Evolutionary conservation across 2,888 invertebrate species (phyloP), one percentile per base, ranked within the genome.

Genomic region (Malthinus flaveolus): DNA sequence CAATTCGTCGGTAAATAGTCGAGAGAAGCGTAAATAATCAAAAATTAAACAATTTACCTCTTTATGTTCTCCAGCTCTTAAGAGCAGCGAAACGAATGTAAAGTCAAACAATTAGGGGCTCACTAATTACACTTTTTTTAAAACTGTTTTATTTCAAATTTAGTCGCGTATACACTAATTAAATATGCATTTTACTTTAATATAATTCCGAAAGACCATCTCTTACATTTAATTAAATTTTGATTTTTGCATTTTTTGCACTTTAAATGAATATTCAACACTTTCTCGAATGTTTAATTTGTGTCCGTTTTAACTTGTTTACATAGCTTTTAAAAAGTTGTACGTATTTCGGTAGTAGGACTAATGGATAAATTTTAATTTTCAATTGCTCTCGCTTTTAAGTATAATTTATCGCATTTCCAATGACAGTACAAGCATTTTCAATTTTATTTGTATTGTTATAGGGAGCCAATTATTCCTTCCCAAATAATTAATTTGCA

Each of bases 221-320:
- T 45, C 49, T 51, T 32, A 58, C 53, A 56, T 58, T 58, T 64
- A 62, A 64, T 65, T 65, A 62, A 62, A 65, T 65, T 65, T 62
- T 62, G 64, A 65, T 62, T 61, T 61, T 59, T 62, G 49, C 59
- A 64, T 23, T 64, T 64, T 60, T 59, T 63, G 50, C 56, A 46
- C 23, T 49, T 48, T 47, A 56, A 47, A 64, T 64, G 64, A 62
- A 62, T 62, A 64, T 64, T 64, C 64, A 64, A 44, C 59, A 23
- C 59, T 23, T 44, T 15, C 11, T 47, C 48, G 51, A 57, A 57
- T 52, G 47, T 51, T 52, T 57, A 57, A 51, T 52, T 57, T 57
- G 51, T 48, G 57, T 51, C 57, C 57, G 56, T 50, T 56, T 49
- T 56, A 50, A 50, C 56, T 59, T 51, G 56, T 61, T 49, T 53